phyloP scores from a whole-genome alignment of 2,113 vertebrate genomes.

The Cephalopholis sonnerati region DNA sequence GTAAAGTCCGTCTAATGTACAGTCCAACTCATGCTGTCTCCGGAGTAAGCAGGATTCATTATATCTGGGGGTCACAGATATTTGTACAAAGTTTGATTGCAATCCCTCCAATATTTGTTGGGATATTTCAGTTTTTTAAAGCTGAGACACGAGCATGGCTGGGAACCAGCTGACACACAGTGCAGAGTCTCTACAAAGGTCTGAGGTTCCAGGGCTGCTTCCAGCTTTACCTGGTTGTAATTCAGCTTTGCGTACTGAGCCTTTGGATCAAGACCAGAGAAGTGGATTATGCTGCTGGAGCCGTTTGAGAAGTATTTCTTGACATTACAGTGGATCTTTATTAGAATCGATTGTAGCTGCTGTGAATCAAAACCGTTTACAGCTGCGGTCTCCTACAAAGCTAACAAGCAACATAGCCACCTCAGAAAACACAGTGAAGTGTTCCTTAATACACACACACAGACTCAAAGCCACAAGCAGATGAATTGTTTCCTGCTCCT shows the following conservation, averaged over 20 bases:
- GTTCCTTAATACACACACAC: neutral
- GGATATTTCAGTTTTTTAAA: no score
- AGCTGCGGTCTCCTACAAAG: neutral
- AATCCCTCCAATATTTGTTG: neutral
- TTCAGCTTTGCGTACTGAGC: neutral
- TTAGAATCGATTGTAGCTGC: neutral
- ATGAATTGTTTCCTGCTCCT: slow-evolving; percentile 36
- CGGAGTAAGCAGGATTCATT: no score
- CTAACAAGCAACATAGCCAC: neutral
- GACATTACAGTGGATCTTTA: neutral
- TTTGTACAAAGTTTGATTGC: neutral
- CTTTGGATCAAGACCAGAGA: neutral
- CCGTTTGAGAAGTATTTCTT: neutral
- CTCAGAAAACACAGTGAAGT: neutral
- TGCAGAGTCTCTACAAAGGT: neutral
- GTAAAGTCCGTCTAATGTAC: no score
- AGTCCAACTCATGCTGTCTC: no score
- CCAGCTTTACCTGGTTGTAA: neutral
- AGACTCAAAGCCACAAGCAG: neutral
- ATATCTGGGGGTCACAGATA: no score
- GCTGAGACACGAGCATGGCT: neutral
- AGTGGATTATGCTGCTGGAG: neutral
- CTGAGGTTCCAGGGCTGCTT: neutral
- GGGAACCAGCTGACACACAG: neutral
- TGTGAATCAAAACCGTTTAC: neutral